These are phyloP conservation scores for Candoia aspera DNA, from an alignment of 2,113 vertebrate species.

Conservation along the genomic window DNA sequence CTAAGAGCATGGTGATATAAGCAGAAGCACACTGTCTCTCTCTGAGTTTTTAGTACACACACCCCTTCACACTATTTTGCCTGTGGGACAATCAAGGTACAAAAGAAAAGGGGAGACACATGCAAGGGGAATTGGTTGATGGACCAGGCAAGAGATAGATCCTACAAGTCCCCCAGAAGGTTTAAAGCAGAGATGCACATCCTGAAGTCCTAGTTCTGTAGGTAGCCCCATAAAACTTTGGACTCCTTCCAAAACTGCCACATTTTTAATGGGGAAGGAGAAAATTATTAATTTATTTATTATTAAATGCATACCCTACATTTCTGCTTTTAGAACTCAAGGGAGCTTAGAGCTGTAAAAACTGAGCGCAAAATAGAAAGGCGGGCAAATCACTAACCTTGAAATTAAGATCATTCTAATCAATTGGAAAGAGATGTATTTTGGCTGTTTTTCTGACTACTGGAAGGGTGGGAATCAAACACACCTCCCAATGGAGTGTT, in stretches of 20 bases:
- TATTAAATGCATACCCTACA: no score
- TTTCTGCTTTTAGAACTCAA: no score
- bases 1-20: not conserved
- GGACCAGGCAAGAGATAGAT: not conserved
- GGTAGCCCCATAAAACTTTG: not conserved
- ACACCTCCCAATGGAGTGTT: no score
- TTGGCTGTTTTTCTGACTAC: no score
- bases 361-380: no score
- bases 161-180: not conserved
- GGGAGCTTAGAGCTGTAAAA: no score
- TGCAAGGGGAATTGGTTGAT: not conserved
- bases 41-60: not conserved
- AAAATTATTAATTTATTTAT: not conserved
- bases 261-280: not conserved
- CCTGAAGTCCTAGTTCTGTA: not conserved
- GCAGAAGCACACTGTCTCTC: no score
- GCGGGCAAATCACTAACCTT: no score
- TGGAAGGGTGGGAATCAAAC: no score
- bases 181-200: not conserved
- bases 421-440: no score
- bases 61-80: not conserved
- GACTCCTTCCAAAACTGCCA: not conserved
- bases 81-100: not conserved
- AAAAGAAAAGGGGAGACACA: not conserved
- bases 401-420: no score